A percentile compares a stretch with the other conserved stretches of the same genome.
These are phyloP conservation scores for Drosophila testacea DNA, from an alignment of 2,888 invertebrate genomes.

Conservation along the genomic window DNA sequence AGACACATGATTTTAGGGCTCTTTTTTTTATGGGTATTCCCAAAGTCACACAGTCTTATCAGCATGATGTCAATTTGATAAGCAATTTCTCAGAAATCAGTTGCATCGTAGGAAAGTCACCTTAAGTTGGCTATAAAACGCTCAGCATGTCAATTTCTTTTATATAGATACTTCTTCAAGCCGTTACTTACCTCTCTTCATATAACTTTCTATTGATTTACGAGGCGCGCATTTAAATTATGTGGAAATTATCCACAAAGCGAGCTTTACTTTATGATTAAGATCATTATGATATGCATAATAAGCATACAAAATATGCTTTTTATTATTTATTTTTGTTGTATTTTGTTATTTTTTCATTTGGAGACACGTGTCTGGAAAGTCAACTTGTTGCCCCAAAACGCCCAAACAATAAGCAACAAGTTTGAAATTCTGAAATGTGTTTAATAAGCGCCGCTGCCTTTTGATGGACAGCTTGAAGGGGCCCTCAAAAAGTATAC, in stretches of 20 bases:
- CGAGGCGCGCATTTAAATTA: constrained; percentile 64
- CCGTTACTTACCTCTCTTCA: constrained; percentile 26
- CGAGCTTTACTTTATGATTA: constrained; percentile 41
- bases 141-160: constrained; percentile 46
- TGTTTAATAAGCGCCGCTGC: constrained; percentile 45
- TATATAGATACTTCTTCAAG: constrained; percentile 17
- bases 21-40: neutral
- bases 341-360: constrained; percentile 14
- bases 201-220: constrained; percentile 67
- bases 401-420: constrained; percentile 44
- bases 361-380: constrained; percentile 62
- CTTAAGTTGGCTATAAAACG: constrained; percentile 41
- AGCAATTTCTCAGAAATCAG: constrained; percentile 1
- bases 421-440: constrained; percentile 44
- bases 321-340: constrained; percentile 19
- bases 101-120: constrained; percentile 23
- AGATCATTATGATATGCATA: constrained; percentile 55
- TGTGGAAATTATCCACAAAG: constrained; percentile 49
- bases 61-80: constrained; percentile 22
- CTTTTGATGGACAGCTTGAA: constrained; percentile 39
- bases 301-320: constrained; percentile 39
- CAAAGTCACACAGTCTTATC: constrained; percentile 15
- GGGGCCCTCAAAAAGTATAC: constrained; percentile 26
- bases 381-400: constrained; percentile 48
- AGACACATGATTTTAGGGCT: neutral